Evolutionary conservation across 1,140 invertebrate species (phyloP), one percentile per base, ranked within the genome.

Genomic region (Drosophila cardini): DNA sequence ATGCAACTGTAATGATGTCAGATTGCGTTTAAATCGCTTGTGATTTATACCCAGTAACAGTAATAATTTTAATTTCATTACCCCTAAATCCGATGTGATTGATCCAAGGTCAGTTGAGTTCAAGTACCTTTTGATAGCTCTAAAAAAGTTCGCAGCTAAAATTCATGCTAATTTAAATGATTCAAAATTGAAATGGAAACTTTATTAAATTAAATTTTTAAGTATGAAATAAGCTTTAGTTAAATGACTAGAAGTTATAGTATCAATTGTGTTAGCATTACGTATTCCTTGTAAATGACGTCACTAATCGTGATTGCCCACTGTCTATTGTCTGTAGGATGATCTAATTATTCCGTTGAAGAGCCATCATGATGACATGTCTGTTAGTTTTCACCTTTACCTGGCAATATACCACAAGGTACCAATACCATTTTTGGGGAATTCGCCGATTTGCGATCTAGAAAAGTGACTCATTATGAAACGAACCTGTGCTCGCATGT

Each of bases 261-360:
- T 18, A 53, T 40, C 38, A 40, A 4, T 34, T 18, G 10, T 9
- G 1, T 2, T 52, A 55, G 10, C 18, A n/a, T 36, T 67, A 30
- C 18, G 36, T 34, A 9, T 48, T 38, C 11, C n/a, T 34, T 32
- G 13, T 2, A 48, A 10, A 68, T 68, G 30, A 42, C 34, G 8
- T 18, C 55, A 69, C 1, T 7, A 34, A 48, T 52, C 34, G 55
- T 52, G 55, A 52, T 50, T 52, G 26, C 1, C 30, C 30, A 32
- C 38, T 48, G 30, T 30, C 15, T 45, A 64, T 80, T 34, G 15
- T 34, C 48, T 45, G 45, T 60, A 72, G 9, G 50, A 52, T 81
- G 78, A 81, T 77, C 78, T 81, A 81, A 79, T 76, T 78, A 63
- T 83, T 81, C 42, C 36, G 64, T 45, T 55, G 45, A 48, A 65